A percentile compares a stretch with the other conserved stretches of the same genome.
Conservation (phyloP, 2,888 invertebrate genomes). For the Cantharis rufa region DNA sequence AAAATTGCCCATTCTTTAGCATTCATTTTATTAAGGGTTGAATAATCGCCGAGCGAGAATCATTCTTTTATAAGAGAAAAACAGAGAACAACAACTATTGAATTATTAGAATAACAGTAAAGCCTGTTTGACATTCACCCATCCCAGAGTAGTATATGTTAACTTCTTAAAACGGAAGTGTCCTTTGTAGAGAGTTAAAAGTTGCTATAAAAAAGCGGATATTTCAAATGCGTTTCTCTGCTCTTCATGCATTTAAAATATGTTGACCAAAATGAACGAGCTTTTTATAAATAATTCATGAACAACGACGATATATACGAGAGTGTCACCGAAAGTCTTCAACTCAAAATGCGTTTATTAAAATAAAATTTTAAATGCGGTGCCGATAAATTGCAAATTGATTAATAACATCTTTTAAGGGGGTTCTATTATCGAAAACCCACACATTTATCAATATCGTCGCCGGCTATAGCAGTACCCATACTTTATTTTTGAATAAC, state of each 20-base stretch:
- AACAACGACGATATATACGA: background rate
- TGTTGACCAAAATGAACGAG: background rate
- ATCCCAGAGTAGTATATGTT: background rate
- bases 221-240: background rate
- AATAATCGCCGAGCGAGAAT: background rate
- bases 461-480: background rate
- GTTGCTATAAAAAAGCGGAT: background rate
- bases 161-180: background rate
- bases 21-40: background rate
- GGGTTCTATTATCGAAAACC: background rate
- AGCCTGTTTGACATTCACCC: background rate
- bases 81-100: background rate
- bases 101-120: background rate
- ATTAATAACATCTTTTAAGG: background rate
- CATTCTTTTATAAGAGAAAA: background rate
- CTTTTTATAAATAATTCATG: background rate
- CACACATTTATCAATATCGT: background rate
- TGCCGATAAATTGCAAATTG: background rate
- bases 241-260: background rate
- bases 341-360: background rate
- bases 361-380: background rate
- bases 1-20: background rate
- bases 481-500: background rate
- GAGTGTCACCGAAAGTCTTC: background rate
- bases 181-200: background rate